Percentiles rank a stretch among this genome's conserved stretches.
Conservation (phyloP, 23 tunicate species). For the Ciona savignyi region DNA sequence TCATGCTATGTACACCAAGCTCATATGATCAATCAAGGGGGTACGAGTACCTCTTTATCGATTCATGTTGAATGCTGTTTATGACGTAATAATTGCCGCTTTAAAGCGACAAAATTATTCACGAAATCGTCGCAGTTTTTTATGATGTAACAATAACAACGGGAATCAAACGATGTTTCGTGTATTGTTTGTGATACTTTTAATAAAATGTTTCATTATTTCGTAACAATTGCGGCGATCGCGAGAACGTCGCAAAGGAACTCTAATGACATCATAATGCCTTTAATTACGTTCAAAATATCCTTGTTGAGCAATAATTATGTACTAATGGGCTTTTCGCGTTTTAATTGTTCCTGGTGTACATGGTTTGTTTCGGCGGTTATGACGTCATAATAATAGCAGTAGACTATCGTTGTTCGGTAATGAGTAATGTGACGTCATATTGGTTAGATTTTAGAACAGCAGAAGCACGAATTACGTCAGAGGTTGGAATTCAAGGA, state of each 20-base stretch:
- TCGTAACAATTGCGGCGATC: background rate
- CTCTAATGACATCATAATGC: background rate
- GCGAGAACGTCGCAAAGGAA: background rate
- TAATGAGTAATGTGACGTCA: background rate
- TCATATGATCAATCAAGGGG: no score
- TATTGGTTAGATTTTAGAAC: conserved; percentile 32
- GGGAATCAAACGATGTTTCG: no score
- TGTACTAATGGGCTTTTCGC: no score
- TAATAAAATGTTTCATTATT: no score
- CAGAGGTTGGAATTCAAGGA: conserved; percentile 36
- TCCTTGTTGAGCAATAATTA: background rate
- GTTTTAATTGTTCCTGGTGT: no score
- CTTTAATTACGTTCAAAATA: no score
- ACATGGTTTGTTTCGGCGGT: background rate
- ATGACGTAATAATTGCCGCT: background rate
- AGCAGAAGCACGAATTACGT: conserved; percentile 48
- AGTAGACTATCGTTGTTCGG: no score
- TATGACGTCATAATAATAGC: background rate
- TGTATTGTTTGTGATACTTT: no score
- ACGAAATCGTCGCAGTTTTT: background rate
- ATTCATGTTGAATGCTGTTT: no score
- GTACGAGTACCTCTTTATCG: background rate
- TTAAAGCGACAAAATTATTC: background rate
- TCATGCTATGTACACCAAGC: no score
- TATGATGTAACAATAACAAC: background rate